A percentile compares a stretch with the other conserved stretches of the same genome.
Conservation (phyloP, 2,797 vertebrate genomes). For the Cynopterus sphinx region DNA sequence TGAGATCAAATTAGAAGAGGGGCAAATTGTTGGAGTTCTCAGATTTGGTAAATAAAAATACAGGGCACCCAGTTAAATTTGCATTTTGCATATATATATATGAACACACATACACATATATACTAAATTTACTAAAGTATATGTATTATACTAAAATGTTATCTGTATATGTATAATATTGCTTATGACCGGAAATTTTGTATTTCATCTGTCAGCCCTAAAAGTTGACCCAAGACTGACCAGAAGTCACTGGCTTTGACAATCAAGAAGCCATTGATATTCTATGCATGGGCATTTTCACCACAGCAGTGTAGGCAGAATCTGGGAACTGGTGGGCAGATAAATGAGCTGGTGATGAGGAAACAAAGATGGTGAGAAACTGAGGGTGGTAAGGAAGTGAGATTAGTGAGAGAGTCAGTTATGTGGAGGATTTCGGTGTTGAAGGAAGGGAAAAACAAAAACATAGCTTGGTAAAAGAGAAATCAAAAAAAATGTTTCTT, state of each 20-base stretch:
- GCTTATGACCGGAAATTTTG: not conserved
- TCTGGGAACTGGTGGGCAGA: not conserved
- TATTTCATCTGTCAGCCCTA: not conserved
- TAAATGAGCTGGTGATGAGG: not conserved
- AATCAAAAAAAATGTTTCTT: not conserved
- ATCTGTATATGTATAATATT: not conserved
- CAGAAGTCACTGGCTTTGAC: not conserved
- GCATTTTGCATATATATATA: not conserved
- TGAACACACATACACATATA: too few species aligned
- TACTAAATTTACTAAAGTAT: too few species aligned
- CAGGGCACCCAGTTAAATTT: not conserved
- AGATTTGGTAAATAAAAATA: not conserved
- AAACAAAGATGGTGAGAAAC: not conserved
- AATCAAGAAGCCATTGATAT: not conserved
- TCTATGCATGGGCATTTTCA: not conserved
- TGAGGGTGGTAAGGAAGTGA: not conserved
- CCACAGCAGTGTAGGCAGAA: not conserved
- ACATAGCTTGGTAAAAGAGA: not conserved
- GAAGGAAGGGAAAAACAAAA: slow-evolving; percentile 2
- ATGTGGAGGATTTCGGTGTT: not conserved
- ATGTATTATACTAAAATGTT: too few species aligned
- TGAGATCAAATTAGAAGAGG: not conserved
- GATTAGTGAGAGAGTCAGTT: not conserved
- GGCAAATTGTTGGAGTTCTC: not conserved
- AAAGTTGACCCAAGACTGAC: not conserved